Percentiles rank a stretch among this genome's conserved stretches.
Evolutionary conservation across 2,888 invertebrate genomes (phyloP).

Genomic region (Lasioglossum pauxillum): DNA sequence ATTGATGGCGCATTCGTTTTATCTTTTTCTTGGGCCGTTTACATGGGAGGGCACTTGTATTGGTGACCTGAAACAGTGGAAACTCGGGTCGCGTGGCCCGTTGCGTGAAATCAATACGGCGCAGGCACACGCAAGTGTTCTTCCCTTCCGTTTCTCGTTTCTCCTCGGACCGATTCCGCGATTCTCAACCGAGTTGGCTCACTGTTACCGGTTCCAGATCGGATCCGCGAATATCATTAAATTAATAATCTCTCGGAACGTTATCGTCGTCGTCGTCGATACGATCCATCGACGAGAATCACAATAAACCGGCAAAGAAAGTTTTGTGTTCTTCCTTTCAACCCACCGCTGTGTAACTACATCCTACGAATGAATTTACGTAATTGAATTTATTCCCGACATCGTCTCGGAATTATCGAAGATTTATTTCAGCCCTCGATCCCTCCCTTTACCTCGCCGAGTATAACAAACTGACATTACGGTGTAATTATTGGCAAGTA

Average conservation of each 20-base stretch:
- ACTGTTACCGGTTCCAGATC: neutral
- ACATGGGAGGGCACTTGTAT: slow-evolving; percentile 49
- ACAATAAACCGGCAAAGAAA: slow-evolving; percentile 36
- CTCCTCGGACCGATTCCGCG: slow-evolving; percentile 11
- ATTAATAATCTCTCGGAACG: slow-evolving; percentile 32
- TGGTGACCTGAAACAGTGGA: slow-evolving; percentile 56
- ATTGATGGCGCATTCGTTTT: slow-evolving; percentile 26
- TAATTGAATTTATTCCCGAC: slow-evolving; percentile 40
- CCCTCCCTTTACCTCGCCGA: neutral
- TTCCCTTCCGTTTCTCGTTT: slow-evolving; percentile 52
- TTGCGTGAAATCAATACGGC: slow-evolving; percentile 74
- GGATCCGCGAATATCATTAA: slow-evolving; percentile 44
- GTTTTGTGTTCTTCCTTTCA: neutral
- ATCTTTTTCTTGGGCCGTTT: slow-evolving; percentile 33
- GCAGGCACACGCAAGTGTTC: slow-evolving; percentile 68
- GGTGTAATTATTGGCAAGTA: neutral
- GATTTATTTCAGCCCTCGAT: neutral
- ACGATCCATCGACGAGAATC: slow-evolving; percentile 27
- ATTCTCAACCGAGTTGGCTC: slow-evolving; percentile 10
- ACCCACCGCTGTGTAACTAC: neutral
- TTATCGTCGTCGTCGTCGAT: slow-evolving; percentile 37
- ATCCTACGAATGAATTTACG: slow-evolving; percentile 23
- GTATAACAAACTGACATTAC: neutral
- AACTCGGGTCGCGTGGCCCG: slow-evolving; percentile 65
- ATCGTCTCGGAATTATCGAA: slow-evolving; percentile 7